Evolutionary conservation across 2,113 vertebrate genomes (phyloP), one percentile per base, ranked within the genome.

Genomic region (Rafetus swinhoei): DNA sequence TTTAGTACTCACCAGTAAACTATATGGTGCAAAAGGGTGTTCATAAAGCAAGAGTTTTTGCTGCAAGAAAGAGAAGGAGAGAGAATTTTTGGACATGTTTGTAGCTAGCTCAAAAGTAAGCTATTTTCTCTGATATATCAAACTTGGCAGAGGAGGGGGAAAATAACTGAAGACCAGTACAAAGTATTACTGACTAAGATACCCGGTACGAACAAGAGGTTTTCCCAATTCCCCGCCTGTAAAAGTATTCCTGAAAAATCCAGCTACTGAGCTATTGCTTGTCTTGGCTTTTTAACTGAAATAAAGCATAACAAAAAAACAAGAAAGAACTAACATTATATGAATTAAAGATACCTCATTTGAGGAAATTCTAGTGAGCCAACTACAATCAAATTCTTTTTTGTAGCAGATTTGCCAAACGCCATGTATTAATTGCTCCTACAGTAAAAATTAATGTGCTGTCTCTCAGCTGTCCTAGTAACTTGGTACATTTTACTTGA

Each of bases 291-390:
- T 93, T 94, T 86, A 52, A 2, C 91, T 95, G 87, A 94, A 96
- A 97, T 93, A 95, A 81, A 92, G 57, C 69, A 94, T 89, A 97
- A 94, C 92, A 60, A 95, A 94, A 97, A 95, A 97, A 97, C 79
- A 93, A 88, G 81, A 89, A 96, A 96, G 86, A 91, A 85, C 72
- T 96, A 69, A 95, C 95, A 95, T 50, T 60, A 95, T 55, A 93
- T 1, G 86, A 79, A 89, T 59, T 94, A 83, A 96, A 97, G 95
- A 95, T 81, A 88, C 5, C 80, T 96, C 93, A 87, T 6, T 27
- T 91, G 82, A 96, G 69, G 96, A 94, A 96, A 97, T 88, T 72
- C 62, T 92, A 94, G 93, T 92, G 85, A 96, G 91, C 97, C 93
- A 21, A 53, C 2, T 91, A 81, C 87, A 82, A 88, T 45, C 29